Percentiles rank a stretch among this genome's conserved stretches.
These are phyloP conservation scores for Mionectes macconnelli DNA, from an alignment of 2,113 vertebrate genomes.

Conservation along the genomic window DNA sequence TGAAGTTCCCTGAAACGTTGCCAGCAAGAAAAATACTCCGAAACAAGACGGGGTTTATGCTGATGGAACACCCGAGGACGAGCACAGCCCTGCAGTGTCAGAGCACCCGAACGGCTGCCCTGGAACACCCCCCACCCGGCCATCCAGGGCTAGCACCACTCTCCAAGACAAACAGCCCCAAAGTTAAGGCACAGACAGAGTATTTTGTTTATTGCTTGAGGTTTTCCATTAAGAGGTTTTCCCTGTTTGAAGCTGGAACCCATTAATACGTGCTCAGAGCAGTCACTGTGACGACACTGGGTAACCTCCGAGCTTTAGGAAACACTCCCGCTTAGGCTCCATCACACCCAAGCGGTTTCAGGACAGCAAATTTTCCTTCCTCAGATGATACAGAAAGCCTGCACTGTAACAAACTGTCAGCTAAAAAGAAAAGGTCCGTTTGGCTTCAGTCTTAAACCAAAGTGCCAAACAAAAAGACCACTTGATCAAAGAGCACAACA, in stretches of 20 bases:
- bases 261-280: background rate
- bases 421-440: background rate
- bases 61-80: accelerated
- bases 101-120: accelerated
- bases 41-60: background rate
- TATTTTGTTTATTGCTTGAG: background rate
- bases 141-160: background rate
- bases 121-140: background rate
- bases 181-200: background rate
- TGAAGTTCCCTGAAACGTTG: background rate
- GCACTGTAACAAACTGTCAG: background rate
- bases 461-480: background rate
- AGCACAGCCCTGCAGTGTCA: accelerated
- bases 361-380: background rate
- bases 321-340: background rate
- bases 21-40: background rate
- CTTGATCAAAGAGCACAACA: background rate
- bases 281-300: background rate
- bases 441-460: background rate
- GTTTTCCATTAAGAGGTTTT: background rate
- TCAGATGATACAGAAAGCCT: background rate
- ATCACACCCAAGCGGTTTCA: background rate
- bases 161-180: background rate
- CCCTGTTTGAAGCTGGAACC: background rate
- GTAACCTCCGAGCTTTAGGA: background rate